Conservation (phyloP, 2,797 vertebrate species). For the Bufotes viridis region DNA sequence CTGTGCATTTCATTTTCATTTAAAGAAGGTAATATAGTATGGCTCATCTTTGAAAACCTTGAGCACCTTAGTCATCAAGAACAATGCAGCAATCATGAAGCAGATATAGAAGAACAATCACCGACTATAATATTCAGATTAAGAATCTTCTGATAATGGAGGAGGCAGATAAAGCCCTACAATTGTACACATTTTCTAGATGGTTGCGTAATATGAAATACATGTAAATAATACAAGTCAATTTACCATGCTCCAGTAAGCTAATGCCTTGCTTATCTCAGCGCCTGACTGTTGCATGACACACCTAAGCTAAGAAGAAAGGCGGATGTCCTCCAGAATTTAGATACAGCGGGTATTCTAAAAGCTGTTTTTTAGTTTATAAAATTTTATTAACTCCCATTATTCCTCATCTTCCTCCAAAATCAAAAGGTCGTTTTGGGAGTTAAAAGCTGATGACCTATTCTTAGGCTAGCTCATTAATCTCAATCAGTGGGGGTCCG, state of each 20-base stretch:
- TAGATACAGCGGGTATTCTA: too few relatives aligned
- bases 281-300: too few relatives aligned
- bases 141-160: neutral
- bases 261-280: too few relatives aligned
- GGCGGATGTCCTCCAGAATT: too few relatives aligned
- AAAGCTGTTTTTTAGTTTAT: neutral
- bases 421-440: too few relatives aligned
- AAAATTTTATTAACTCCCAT: neutral
- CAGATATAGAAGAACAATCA: neutral
- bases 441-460: too few relatives aligned
- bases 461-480: too few relatives aligned
- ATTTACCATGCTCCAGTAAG: neutral
- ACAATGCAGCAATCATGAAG: conserved; percentile 12
- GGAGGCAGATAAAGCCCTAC: neutral
- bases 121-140: neutral
- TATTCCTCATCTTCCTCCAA: too few relatives aligned
- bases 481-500: too few relatives aligned
- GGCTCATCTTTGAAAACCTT: neutral
- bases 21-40: neutral
- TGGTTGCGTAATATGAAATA: neutral
- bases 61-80: neutral
- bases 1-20: neutral
- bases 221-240: neutral
- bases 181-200: neutral
- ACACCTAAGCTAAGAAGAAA: too few relatives aligned